Base-by-base conservation (phyloP, 2,888 invertebrate genomes). In the Allophyes oxyacanthae region DNA sequence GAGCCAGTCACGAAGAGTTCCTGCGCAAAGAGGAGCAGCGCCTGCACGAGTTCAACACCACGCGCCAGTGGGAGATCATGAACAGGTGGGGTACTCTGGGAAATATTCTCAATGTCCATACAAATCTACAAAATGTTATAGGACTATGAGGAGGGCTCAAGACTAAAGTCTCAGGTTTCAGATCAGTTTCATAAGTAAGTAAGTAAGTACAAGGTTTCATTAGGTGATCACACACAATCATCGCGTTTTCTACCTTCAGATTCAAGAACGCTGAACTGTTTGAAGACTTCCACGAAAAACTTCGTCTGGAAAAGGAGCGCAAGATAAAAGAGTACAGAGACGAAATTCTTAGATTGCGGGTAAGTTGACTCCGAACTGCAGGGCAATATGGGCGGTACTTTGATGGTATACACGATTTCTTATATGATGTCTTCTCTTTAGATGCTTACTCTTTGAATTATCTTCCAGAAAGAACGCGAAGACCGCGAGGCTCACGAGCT, bases 31-130 rank as follows among this genome's bases (percentile, higher is more conserved):
- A 94, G 71, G 79, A 65, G 48, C 79, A 72, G 48, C 75, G 86
- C 0, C 57, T 83, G 56, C 85, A 83, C 55, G 84, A 90, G 41
- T 72, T 85, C 57, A 74, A 88, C 61, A 94, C 94, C 64, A 73
- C 84, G 69, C 81, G 86, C 33, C 94, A 94, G 76, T 95, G 95
- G 95, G 94, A 94, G 58, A 86, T 95, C 73, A 84, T 95, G 82
- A 95, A 95, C 78, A 89, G 91, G 92, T 89, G 26, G 20, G n/a
- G 20, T 20, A 20, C 2, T 4, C 9, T 0, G 13, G 7, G 8
- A 10, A 14, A 7, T 55, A 6, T 8, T 8, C 6, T n/a, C n/a
- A n/a, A n/a, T n/a, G n/a, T n/a, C n/a, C n/a, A n/a, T n/a, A n/a
- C n/a, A n/a, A n/a, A n/a, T n/a, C n/a, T n/a, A n/a, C n/a, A n/a